Evolutionary conservation across 2,113 vertebrate species (phyloP).

Genomic region (Promerops cafer): DNA sequence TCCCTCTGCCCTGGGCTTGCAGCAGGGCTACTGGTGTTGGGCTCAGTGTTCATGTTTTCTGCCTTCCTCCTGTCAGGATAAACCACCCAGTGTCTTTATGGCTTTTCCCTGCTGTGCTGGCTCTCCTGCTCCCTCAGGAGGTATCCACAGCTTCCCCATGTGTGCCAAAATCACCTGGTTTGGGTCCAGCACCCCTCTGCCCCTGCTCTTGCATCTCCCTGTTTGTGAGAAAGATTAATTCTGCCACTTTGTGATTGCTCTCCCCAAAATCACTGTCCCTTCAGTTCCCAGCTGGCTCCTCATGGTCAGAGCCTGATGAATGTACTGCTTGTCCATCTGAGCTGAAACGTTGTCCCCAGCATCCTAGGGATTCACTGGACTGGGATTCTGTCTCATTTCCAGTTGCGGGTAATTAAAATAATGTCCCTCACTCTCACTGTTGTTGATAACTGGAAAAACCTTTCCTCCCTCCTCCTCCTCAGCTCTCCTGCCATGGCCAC

Average conservation of each 20-base stretch:
- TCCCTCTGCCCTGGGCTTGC: neutral
- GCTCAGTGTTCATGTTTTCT: neutral
- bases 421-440: fast-evolving
- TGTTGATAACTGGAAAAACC: neutral
- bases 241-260: neutral
- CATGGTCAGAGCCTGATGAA: neutral
- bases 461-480: neutral
- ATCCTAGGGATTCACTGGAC: neutral
- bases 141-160: fast-evolving
- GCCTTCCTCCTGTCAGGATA: neutral
- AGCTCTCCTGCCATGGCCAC: neutral
- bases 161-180: neutral
- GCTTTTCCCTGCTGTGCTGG: neutral
- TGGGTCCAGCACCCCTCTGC: neutral
- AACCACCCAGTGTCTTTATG: neutral
- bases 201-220: neutral
- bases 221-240: neutral
- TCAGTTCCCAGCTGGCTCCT: neutral
- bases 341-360: neutral
- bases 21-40: neutral
- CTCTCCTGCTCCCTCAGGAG: neutral
- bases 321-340: neutral
- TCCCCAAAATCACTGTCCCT: neutral
- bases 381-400: neutral
- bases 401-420: neutral